Percentiles rank a stretch among this genome's conserved stretches.
Evolutionary conservation across 2,888 invertebrate species (phyloP).

Genomic region (Clanis bilineata): DNA sequence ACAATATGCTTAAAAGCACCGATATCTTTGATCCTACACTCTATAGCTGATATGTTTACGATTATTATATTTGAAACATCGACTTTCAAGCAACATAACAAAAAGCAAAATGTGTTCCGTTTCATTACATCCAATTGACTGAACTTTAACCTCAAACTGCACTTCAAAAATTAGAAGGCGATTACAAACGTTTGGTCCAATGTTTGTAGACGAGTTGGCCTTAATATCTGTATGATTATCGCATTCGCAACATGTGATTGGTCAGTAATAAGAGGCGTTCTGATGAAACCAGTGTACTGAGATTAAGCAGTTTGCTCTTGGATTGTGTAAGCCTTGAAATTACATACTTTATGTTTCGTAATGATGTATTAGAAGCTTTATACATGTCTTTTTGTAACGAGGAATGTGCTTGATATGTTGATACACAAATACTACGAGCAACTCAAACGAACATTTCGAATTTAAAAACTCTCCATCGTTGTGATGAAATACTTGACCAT

Average conservation of each 20-base stretch:
- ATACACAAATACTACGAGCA: too few relatives aligned
- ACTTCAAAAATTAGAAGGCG: background rate
- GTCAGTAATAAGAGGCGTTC: constrained; percentile 12
- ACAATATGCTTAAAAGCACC: too few relatives aligned
- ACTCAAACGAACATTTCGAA: too few relatives aligned
- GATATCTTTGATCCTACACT: too few relatives aligned
- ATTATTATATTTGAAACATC: too few relatives aligned
- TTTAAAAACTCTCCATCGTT: too few relatives aligned
- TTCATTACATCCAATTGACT: background rate
- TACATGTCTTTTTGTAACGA: background rate
- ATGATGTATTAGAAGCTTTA: background rate
- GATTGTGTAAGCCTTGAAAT: constrained; percentile 15
- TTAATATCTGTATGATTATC: constrained; percentile 18
- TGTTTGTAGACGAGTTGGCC: constrained; percentile 7
- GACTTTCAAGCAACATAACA: background rate
- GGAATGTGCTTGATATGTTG: background rate
- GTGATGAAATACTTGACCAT: too few relatives aligned
- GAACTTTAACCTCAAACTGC: constrained; percentile 1
- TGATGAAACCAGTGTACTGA: constrained; percentile 14
- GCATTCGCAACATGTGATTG: constrained; percentile 18
- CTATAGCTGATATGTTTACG: background rate
- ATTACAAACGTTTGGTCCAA: constrained; percentile 12
- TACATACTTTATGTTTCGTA: background rate
- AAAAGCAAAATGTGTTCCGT: background rate
- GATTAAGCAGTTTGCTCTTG: constrained; percentile 10